Base-by-base conservation (phyloP, 2,113 vertebrate species). In the Microcebus griseorufus region DNA sequence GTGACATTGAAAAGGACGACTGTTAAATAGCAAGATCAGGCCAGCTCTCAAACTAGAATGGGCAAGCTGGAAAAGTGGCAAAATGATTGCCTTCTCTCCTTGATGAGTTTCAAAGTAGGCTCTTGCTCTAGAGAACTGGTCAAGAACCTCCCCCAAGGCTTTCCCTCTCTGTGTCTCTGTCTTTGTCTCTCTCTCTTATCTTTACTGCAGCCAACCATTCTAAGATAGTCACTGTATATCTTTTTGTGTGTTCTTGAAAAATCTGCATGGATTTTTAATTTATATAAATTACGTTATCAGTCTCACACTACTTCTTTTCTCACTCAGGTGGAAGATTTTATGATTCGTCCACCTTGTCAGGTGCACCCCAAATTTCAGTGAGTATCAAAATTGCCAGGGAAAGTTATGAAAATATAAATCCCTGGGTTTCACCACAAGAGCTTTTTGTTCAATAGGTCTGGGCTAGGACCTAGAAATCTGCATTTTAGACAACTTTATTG, bases 211-310 rank as follows among this genome's bases (percentile, higher is more conserved):
- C 22, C 39, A 84, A 73, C 4, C 5, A 60, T 80, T 72, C 27
- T 64, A 84, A 89, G n/a, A 18, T 67, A 79, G 16, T 5, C 13
- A 83, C 84, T 79, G 13, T 5, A 22, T 87, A 60, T 67, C 17
- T 93, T 93, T 88, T 91, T 23, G 5, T 90, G 55, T 84, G 9
- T 89, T 62, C 42, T 76, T 75, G 34, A 10, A 92, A 83, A 96
- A 82, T 92, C 5, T 85, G 51, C 17, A 80, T 20, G 53, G 4
- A 27, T 55, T 94, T 76, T 82, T 12, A 55, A 89, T 60, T 73
- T 80, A 92, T 23, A 72, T 78, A 73, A 84, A 88, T 16, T 10
- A 16, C 53, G 18, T 81, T 90, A 67, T 86, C 42, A 64, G 25
- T 32, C 37, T 73, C 53, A 51, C 23, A 58, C 20, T 85, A 67